phyloP scores from a whole-genome alignment of 2,888 invertebrate species.

The Polydesmus complanatus region DNA sequence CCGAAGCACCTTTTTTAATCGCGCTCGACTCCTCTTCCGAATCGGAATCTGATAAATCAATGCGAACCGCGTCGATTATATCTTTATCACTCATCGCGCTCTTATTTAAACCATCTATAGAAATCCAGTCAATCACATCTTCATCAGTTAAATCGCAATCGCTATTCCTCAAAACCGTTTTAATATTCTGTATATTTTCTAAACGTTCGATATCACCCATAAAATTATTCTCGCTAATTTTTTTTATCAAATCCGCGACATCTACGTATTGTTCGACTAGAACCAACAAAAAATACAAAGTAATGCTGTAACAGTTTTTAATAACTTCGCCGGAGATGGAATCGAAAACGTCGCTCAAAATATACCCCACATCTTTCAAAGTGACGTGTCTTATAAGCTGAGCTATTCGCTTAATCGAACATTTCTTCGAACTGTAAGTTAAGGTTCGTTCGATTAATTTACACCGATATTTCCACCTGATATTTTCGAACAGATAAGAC shows the following conservation, averaged over 20 bases:
- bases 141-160: not conserved
- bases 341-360: slow-evolving; percentile 8
- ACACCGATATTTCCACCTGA: slow-evolving; percentile 4
- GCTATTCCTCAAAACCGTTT: not conserved
- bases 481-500: not conserved
- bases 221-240: not conserved
- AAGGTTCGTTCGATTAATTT: not conserved
- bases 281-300: slow-evolving; percentile 7
- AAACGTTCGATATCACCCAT: not conserved
- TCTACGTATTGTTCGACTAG: slow-evolving; percentile 1
- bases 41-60: not conserved
- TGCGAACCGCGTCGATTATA: slow-evolving; percentile 3
- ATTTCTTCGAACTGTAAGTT: not conserved
- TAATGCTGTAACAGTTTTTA: slow-evolving; percentile 1
- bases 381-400: not conserved
- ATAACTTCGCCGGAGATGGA: not conserved
- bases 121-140: slow-evolving; percentile 8
- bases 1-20: not conserved
- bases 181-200: not conserved
- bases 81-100: not conserved
- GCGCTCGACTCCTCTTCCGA: not conserved
- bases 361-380: slow-evolving; percentile 8
- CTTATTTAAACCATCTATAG: slow-evolving; percentile 3
- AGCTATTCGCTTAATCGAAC: not conserved
- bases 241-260: not conserved